phyloP scores from a whole-genome alignment of 2,888 invertebrate species.

The Synanthedon tipuliformis region DNA sequence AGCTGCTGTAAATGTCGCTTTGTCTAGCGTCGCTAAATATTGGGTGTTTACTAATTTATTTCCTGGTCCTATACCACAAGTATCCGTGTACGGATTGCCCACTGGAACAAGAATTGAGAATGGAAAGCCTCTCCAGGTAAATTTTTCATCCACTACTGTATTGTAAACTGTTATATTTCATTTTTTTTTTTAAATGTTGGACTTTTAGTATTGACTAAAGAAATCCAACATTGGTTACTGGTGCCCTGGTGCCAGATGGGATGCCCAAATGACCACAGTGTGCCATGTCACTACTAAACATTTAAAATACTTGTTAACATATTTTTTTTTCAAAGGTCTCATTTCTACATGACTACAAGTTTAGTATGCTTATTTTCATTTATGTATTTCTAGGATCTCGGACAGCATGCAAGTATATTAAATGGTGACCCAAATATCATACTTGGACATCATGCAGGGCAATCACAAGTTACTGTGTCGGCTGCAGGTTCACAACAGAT shows the following conservation, averaged over 20 bases:
- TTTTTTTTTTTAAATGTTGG: background rate
- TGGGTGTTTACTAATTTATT: constrained; percentile 87
- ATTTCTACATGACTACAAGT: background rate
- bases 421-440: constrained; percentile 66
- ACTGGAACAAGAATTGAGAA: constrained; percentile 71
- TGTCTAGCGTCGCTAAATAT: constrained; percentile 83
- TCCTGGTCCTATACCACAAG: constrained; percentile 81
- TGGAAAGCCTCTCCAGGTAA: constrained; percentile 73
- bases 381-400: constrained; percentile 46
- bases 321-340: background rate
- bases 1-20: constrained; percentile 76
- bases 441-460: constrained; percentile 69
- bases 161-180: background rate
- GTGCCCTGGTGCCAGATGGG: background rate
- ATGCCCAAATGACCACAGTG: too few species aligned
- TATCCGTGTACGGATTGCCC: constrained; percentile 77
- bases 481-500: constrained; percentile 52
- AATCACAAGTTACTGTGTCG: constrained; percentile 53
- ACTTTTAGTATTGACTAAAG: too few species aligned
- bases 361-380: background rate
- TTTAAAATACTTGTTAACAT: background rate
- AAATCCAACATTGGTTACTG: background rate
- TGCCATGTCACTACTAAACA: too few species aligned
- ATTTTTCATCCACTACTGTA: background rate
- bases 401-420: constrained; percentile 58